Percentiles rank a stretch among this genome's conserved stretches.
These are phyloP conservation scores for Takifugu bimaculatus DNA, from an alignment of 2,113 vertebrate genomes.

Conservation along the genomic window DNA sequence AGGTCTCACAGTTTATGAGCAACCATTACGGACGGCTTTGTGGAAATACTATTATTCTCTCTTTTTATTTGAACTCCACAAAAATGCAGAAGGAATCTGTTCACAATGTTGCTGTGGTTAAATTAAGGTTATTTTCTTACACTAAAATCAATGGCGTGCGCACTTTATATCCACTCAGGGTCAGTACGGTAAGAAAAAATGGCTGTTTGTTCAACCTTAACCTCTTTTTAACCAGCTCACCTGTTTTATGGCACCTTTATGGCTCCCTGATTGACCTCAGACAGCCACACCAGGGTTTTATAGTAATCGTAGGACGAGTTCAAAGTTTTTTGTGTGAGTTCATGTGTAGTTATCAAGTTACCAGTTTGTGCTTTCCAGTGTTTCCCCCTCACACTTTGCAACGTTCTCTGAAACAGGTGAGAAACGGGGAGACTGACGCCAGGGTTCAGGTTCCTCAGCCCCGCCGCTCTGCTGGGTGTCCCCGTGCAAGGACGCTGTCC, in stretches of 20 bases:
- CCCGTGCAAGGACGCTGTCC: constrained; percentile 27
- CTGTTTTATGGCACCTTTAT: constrained; percentile 23
- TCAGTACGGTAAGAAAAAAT: constrained; percentile 62
- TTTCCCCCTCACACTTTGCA: neutral
- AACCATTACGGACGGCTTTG: neutral
- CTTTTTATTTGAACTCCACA: neutral
- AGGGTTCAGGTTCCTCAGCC: constrained; percentile 23
- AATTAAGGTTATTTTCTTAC: constrained; percentile 66
- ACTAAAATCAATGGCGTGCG: constrained; percentile 36
- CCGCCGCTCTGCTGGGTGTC: constrained; percentile 6
- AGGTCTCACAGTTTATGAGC: neutral
- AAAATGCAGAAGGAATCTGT: constrained; percentile 47
- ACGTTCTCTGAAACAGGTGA: constrained; percentile 54
- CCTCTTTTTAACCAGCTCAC: neutral
- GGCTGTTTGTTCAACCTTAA: constrained; percentile 21
- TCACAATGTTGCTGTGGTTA: constrained; percentile 50
- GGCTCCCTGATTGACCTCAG: neutral
- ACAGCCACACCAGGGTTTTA: constrained; percentile 27
- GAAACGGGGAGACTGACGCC: constrained; percentile 44
- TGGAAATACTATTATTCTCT: neutral
- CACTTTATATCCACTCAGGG: constrained; percentile 52
- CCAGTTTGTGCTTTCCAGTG: constrained; percentile 2
- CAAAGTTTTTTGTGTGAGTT: neutral
- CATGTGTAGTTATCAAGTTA: neutral
- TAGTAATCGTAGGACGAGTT: constrained; percentile 31